Percentiles rank a stretch among this genome's conserved stretches.
Evolutionary conservation across 2,113 vertebrate genomes (phyloP).

Genomic region (Scopus umbretta): DNA sequence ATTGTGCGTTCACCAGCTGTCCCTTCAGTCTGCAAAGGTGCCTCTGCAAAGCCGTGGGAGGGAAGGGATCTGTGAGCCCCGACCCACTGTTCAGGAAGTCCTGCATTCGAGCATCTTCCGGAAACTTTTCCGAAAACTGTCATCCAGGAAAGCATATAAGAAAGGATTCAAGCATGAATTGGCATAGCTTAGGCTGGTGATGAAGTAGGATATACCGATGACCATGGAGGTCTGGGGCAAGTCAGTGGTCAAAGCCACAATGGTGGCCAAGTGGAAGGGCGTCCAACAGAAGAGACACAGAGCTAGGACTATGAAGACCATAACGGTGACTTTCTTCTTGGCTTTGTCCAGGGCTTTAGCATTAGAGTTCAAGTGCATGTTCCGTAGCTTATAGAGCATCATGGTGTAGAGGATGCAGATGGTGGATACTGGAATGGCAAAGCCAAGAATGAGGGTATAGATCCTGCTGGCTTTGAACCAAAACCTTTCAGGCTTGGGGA

Average conservation of each 20-base stretch:
- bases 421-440: slow-evolving; percentile 84
- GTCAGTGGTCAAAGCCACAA: slow-evolving; percentile 86
- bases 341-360: slow-evolving; percentile 88
- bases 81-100: slow-evolving; percentile 45
- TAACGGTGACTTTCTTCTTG: slow-evolving; percentile 86
- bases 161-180: slow-evolving; percentile 91
- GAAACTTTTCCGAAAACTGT: slow-evolving; percentile 87
- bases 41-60: background rate
- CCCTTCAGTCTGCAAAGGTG: background rate
- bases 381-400: slow-evolving; percentile 84
- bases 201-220: slow-evolving; percentile 85
- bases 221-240: slow-evolving; percentile 81
- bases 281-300: slow-evolving; percentile 91
- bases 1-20: background rate
- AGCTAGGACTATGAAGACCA: slow-evolving; percentile 88
- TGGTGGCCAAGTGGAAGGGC: slow-evolving; percentile 88
- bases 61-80: background rate
- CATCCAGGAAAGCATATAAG: slow-evolving; percentile 87
- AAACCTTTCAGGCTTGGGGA: slow-evolving; percentile 81
- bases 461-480: slow-evolving; percentile 89
- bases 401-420: slow-evolving; percentile 85
- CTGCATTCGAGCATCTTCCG: slow-evolving; percentile 80
- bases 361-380: slow-evolving; percentile 83
- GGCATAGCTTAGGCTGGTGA: slow-evolving; percentile 89
- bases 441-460: slow-evolving; percentile 85